Evolutionary conservation across 2,888 invertebrate genomes (phyloP).

Genomic region (Drosophila acutilabella): DNA sequence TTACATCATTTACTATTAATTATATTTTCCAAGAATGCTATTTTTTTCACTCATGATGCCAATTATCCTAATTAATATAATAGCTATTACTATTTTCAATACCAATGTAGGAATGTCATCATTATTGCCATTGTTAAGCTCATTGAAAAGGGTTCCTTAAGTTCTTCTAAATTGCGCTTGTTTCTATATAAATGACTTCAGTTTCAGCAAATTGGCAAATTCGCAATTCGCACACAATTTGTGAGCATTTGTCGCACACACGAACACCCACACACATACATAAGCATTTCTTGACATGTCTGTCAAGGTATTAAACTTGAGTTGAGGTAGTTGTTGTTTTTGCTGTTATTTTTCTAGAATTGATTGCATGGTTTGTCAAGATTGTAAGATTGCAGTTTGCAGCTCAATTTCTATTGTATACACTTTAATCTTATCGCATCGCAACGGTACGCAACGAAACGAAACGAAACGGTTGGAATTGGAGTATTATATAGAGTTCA

Average conservation of each 20-base stretch:
- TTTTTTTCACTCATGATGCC: no score
- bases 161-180: background rate
- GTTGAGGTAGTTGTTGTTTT: background rate
- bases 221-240: constrained; percentile 25
- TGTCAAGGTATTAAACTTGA: constrained; percentile 18
- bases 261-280: no score
- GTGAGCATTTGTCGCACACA: constrained; percentile 9
- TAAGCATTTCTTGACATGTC: background rate
- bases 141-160: no score
- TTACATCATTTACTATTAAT: no score
- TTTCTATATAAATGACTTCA: constrained; percentile 8
- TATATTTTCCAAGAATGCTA: no score
- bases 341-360: background rate
- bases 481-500: constrained; percentile 29
- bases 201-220: constrained; percentile 19
- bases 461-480: constrained; percentile 4
- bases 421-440: constrained; percentile 6
- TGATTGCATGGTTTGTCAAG: constrained; percentile 18
- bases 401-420: constrained; percentile 14
- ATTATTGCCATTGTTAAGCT: no score
- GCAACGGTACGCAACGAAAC: constrained; percentile 5
- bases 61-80: no score
- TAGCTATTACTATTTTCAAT: no score
- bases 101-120: no score
- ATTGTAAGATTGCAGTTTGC: constrained; percentile 17